These are phyloP conservation scores for Drosophila navojoa DNA, from an alignment of 1,140 invertebrate genomes.

Conservation along the genomic window DNA sequence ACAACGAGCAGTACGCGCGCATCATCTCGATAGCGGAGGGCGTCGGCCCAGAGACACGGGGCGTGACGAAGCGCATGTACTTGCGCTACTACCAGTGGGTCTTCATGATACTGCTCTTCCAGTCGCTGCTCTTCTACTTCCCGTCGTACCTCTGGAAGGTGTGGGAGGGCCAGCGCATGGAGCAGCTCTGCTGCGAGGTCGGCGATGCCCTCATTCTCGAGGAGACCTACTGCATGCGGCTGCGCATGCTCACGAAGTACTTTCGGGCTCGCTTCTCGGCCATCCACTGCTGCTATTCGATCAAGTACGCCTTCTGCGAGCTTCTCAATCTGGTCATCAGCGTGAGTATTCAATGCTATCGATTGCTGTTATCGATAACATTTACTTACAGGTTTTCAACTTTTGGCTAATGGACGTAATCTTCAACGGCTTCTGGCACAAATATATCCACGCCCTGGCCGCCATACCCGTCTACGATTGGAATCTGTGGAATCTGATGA, in stretches of 20 bases:
- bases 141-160: slow-evolving; percentile 91
- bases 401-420: slow-evolving; percentile 89
- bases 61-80: slow-evolving; percentile 86
- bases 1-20: slow-evolving; percentile 59
- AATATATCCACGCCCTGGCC: slow-evolving; percentile 87
- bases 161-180: slow-evolving; percentile 88
- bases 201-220: slow-evolving; percentile 77
- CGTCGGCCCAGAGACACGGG: slow-evolving; percentile 61
- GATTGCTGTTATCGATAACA: neutral
- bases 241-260: slow-evolving; percentile 85
- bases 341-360: slow-evolving; percentile 78
- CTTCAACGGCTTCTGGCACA: slow-evolving; percentile 89
- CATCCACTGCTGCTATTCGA: slow-evolving; percentile 88
- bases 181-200: slow-evolving; percentile 85
- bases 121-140: slow-evolving; percentile 90
- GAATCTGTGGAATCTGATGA: slow-evolving; percentile 85
- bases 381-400: slow-evolving; percentile 84
- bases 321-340: slow-evolving; percentile 89
- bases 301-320: slow-evolving; percentile 89
- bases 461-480: slow-evolving; percentile 84
- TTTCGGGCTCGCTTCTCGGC: slow-evolving; percentile 84
- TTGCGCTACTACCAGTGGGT: slow-evolving; percentile 96
- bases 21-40: slow-evolving; percentile 67
- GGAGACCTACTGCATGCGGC: slow-evolving; percentile 85
- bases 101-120: slow-evolving; percentile 92